These are phyloP conservation scores for Typhlichthys eigenmanni DNA, from an alignment of 2,797 vertebrate genomes.

Conservation along the genomic window DNA sequence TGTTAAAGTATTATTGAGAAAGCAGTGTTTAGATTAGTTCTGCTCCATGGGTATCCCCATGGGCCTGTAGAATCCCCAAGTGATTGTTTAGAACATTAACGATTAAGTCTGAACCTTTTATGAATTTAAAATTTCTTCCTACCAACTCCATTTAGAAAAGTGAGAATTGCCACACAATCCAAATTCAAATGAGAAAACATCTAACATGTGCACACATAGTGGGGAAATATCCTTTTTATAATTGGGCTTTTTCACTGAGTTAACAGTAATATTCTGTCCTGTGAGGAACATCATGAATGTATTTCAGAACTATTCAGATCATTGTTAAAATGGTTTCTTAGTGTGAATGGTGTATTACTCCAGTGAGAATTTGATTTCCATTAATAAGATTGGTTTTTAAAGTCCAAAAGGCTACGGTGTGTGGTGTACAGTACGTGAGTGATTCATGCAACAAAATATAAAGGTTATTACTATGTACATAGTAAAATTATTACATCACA, in stretches of 20 bases:
- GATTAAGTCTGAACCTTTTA: constrained; percentile 34
- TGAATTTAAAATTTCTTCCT: constrained; percentile 21
- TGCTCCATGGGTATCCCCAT: constrained; percentile 41
- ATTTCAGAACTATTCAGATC: constrained; percentile 9
- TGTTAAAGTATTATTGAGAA: too few species aligned
- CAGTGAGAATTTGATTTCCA: constrained; percentile 21
- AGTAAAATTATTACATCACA: constrained; percentile 30
- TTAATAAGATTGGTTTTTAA: constrained; percentile 20
- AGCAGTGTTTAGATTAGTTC: constrained; percentile 56
- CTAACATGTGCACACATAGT: not conserved
- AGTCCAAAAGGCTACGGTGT: constrained; percentile 27
- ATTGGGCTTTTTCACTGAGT: not conserved
- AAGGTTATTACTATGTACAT: constrained; percentile 24
- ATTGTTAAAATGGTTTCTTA: constrained; percentile 10
- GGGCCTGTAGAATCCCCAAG: constrained; percentile 23
- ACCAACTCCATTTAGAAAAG: constrained; percentile 1
- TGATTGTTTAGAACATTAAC: constrained; percentile 47
- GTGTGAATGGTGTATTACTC: constrained; percentile 14
- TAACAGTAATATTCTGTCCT: not conserved
- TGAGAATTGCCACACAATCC: not conserved
- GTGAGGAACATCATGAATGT: not conserved
- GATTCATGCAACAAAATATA: constrained; percentile 46
- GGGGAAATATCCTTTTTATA: constrained; percentile 1
- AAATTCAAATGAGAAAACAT: constrained; percentile 25
- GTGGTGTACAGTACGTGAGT: constrained; percentile 24